These are phyloP conservation scores for Alviniconcha marisindica DNA, from an alignment of 1,140 invertebrate species.

Conservation along the genomic window DNA sequence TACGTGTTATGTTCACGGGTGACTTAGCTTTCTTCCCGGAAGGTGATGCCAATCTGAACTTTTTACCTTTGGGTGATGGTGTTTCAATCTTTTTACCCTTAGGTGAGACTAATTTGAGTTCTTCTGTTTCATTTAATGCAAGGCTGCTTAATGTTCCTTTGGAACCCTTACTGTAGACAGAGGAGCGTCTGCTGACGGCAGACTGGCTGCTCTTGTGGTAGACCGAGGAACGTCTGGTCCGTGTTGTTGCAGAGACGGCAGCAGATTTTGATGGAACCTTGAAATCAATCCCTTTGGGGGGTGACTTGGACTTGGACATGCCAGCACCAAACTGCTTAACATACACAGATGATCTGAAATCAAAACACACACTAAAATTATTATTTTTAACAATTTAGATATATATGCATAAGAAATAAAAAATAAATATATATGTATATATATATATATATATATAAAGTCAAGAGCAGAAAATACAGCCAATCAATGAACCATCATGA, in stretches of 20 bases:
- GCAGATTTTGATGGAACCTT: not conserved
- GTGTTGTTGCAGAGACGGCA: not conserved
- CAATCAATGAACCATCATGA: no score
- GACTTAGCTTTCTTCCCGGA: not conserved
- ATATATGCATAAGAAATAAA: no score
- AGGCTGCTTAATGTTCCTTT: not conserved
- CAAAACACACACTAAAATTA: not conserved
- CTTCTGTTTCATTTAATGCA: not conserved
- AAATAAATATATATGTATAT: no score
- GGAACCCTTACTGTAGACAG: conserved; percentile 2
- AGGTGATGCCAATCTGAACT: no score
- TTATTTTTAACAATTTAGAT: no score
- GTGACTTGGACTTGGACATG: not conserved
- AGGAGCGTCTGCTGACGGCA: not conserved
- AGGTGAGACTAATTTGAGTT: not conserved
- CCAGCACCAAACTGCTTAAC: not conserved
- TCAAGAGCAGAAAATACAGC: no score
- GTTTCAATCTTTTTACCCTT: not conserved
- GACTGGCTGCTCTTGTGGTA: not conserved
- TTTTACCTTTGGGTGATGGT: conserved; percentile 3
- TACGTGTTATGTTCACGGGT: not conserved
- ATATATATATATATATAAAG: no score
- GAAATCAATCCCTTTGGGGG: not conserved
- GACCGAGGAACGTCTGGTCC: not conserved
- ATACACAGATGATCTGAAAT: conserved; percentile 21